These are phyloP conservation scores for Phragmatobia fuliginosa DNA, from an alignment of 2,888 invertebrate species.

Conservation along the genomic window DNA sequence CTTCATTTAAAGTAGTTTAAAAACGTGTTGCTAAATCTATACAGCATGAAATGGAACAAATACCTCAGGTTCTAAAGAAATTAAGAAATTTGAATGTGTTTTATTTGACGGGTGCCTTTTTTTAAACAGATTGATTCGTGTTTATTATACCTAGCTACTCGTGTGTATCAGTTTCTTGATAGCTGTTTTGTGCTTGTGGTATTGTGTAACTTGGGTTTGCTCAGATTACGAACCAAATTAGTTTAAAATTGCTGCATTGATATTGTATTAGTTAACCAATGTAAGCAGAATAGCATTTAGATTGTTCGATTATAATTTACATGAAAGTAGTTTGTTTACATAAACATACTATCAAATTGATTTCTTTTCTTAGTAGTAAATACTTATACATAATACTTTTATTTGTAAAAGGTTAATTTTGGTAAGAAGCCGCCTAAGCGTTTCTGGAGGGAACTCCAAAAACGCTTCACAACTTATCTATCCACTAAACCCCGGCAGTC, in stretches of 20 bases:
- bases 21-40: slow-evolving; percentile 44
- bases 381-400: neutral
- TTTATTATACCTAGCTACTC: neutral
- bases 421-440: too few species aligned
- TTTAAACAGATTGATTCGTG: neutral
- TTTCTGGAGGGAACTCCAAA: too few species aligned
- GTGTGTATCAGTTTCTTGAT: neutral
- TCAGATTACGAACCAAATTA: neutral
- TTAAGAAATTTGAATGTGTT: slow-evolving; percentile 7
- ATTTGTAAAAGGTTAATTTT: neutral
- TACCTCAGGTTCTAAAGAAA: slow-evolving; percentile 41
- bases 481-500: too few species aligned
- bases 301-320: neutral
- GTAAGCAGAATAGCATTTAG: neutral
- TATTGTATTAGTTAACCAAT: neutral
- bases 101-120: neutral
- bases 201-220: neutral
- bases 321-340: neutral
- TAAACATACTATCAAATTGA: neutral
- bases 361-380: neutral
- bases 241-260: neutral
- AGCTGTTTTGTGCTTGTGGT: neutral
- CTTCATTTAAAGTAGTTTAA: slow-evolving; percentile 43
- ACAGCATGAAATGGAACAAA: slow-evolving; percentile 62
- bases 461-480: too few species aligned